These are phyloP conservation scores for Hiodon alosoides DNA, from an alignment of 2,113 vertebrate species.

Conservation along the genomic window DNA sequence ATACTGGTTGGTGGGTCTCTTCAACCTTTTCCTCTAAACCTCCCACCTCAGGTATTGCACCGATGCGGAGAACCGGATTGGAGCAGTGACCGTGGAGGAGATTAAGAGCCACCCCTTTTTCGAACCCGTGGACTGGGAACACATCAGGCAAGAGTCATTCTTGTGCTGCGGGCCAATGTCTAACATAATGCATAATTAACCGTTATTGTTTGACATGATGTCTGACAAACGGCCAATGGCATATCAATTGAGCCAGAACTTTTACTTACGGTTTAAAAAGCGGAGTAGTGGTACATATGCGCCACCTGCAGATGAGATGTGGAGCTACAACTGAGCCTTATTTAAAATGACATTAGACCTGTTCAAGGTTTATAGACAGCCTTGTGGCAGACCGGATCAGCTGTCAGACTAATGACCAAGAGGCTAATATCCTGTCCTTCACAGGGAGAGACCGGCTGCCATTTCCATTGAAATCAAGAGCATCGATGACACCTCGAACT, in stretches of 20 bases:
- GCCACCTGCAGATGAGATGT: too few species aligned
- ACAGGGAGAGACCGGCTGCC: slow-evolving; percentile 88
- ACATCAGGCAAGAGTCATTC: slow-evolving; percentile 78
- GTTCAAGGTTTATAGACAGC: too few species aligned
- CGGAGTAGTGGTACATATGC: too few species aligned
- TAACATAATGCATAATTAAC: too few species aligned
- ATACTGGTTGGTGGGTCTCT: neutral
- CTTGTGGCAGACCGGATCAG: too few species aligned
- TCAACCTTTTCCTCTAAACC: neutral
- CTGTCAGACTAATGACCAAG: too few species aligned
- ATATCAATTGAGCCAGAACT: too few species aligned
- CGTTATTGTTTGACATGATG: too few species aligned
- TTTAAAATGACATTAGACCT: too few species aligned
- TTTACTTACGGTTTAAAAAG: too few species aligned
- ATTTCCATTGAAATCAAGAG: slow-evolving; percentile 96
- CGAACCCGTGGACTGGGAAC: slow-evolving; percentile 95
- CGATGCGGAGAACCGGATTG: slow-evolving; percentile 88
- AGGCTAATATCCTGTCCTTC: neutral
- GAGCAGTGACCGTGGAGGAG: slow-evolving; percentile 86
- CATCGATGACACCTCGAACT: slow-evolving; percentile 95
- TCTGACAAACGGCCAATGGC: too few species aligned
- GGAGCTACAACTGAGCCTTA: too few species aligned
- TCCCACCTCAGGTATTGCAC: slow-evolving; percentile 76
- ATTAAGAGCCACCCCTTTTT: slow-evolving; percentile 91
- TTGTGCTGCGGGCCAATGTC: neutral